Evolutionary conservation across 2,888 invertebrate genomes (phyloP).

Genomic region (Hemicrepidius hirtus): DNA sequence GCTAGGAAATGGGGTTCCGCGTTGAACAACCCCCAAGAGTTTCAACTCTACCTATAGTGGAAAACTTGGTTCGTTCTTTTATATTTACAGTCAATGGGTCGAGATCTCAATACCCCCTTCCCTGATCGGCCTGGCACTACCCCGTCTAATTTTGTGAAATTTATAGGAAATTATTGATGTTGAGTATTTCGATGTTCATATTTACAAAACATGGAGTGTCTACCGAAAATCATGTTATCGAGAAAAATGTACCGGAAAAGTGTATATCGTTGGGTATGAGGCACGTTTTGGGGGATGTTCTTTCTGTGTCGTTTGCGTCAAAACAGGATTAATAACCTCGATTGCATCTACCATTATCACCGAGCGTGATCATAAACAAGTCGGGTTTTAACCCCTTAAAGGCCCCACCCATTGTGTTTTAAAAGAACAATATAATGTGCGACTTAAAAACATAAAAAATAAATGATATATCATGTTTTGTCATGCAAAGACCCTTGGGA

Average conservation of each 20-base stretch:
- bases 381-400: conserved; percentile 42
- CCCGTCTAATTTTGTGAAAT: no score
- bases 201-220: no score
- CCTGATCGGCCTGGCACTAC: no score
- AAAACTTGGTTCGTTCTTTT: no score
- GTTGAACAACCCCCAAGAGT: no score
- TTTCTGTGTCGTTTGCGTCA: conserved; percentile 19
- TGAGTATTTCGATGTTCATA: no score
- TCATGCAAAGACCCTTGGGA: conserved; percentile 46
- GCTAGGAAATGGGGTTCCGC: no score
- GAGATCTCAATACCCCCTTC: no score
- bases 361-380: conserved; percentile 38
- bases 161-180: no score
- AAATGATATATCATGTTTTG: conserved; percentile 42
- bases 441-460: conserved; percentile 40
- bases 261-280: neutral
- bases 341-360: conserved; percentile 30
- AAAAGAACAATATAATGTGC: conserved; percentile 42
- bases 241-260: neutral
- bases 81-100: no score
- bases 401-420: conserved; percentile 42
- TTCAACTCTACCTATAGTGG: no score
- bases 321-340: conserved; percentile 35
- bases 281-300: conserved; percentile 32
- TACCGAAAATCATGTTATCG: no score